phyloP scores from a whole-genome alignment of 2,113 vertebrate genomes.

The Hepsetus odoe region DNA sequence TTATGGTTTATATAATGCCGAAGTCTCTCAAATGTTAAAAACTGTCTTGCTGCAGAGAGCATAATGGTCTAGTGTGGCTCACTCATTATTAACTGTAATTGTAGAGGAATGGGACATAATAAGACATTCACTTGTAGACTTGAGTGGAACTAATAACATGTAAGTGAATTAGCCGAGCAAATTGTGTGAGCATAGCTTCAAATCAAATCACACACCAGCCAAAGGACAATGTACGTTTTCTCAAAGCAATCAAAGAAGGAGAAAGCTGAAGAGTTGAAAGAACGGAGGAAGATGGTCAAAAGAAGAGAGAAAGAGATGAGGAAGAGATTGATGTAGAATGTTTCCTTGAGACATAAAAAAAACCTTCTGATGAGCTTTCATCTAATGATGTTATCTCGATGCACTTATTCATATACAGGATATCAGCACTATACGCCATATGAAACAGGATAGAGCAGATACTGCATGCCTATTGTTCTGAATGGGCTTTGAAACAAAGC shows the following conservation, averaged over 20 bases:
- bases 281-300: background rate
- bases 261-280: conserved; percentile 28
- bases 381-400: background rate
- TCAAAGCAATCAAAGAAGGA: conserved; percentile 34
- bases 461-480: background rate
- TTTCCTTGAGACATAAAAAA: background rate
- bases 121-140: conserved; percentile 23
- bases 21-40: conserved; percentile 17
- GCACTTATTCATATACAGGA: background rate
- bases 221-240: conserved; percentile 32
- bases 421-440: background rate
- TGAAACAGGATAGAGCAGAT: background rate
- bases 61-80: conserved; percentile 42
- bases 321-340: background rate
- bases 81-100: conserved; percentile 48
- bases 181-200: conserved; percentile 46
- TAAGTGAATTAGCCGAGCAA: conserved; percentile 48
- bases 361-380: background rate
- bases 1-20: conserved; percentile 12
- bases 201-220: conserved; percentile 49
- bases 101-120: conserved; percentile 42
- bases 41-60: conserved; percentile 22
- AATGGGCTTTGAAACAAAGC: background rate
- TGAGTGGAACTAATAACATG: conserved; percentile 51
- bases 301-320: conserved; percentile 8